Evolutionary conservation across 2,113 vertebrate species (phyloP).

Genomic region (Syrrhaptes paradoxus): DNA sequence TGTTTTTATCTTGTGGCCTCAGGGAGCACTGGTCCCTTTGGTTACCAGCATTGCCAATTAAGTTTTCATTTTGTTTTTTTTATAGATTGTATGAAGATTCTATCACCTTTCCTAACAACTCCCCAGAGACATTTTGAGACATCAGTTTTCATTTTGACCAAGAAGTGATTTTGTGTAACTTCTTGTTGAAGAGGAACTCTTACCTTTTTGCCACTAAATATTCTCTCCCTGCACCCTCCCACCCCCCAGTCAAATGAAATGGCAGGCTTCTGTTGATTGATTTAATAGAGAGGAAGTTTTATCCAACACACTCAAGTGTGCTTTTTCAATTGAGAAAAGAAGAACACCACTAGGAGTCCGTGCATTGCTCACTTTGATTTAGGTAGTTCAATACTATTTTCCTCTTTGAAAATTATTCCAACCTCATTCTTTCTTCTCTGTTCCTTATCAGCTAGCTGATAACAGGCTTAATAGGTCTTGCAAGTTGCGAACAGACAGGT

Average conservation of each 20-base stretch:
- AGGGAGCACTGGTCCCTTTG: not conserved
- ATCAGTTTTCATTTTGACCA: not conserved
- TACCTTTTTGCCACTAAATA: not conserved
- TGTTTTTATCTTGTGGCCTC: not conserved
- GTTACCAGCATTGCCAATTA: not conserved
- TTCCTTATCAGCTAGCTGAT: not conserved
- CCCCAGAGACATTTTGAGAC: not conserved
- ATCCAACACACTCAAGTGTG: not conserved
- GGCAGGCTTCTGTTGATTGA: not conserved
- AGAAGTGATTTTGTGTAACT: not conserved
- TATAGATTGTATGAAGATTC: not conserved
- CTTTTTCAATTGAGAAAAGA: not conserved
- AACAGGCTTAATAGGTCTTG: not conserved
- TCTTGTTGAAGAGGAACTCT: not conserved
- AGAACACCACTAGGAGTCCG: not conserved
- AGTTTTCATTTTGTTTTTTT: not conserved
- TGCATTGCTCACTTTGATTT: not conserved
- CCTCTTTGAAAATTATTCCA: not conserved
- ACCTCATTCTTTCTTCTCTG: not conserved
- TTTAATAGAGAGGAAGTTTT: not conserved
- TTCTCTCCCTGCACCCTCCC: not conserved
- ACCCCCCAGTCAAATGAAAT: not conserved
- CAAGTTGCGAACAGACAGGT: slow-evolving; percentile 1
- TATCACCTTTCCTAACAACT: too few relatives aligned
- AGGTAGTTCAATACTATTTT: not conserved